Evolutionary conservation across 1,140 invertebrate species (phyloP).

Genomic region (Formica selysi): DNA sequence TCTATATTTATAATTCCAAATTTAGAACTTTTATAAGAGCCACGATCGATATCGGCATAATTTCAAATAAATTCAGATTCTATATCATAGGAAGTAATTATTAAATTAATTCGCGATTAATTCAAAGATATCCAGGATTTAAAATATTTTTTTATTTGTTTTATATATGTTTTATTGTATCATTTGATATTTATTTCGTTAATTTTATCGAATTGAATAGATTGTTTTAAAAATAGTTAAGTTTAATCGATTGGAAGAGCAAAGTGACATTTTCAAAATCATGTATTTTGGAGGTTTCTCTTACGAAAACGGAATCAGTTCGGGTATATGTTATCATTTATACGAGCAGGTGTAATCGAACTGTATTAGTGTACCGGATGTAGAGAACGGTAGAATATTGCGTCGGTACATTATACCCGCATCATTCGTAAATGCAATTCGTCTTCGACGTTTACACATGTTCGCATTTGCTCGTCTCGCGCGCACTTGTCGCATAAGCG

Average conservation of each 20-base stretch:
- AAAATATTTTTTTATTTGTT: neutral
- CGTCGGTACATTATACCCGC: constrained; percentile 52
- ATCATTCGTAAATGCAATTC: constrained; percentile 36
- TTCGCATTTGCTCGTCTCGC: constrained; percentile 37
- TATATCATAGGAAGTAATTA: neutral
- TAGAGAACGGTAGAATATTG: constrained; percentile 44
- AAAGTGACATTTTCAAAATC: neutral
- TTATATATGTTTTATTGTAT: neutral
- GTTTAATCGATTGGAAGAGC: neutral
- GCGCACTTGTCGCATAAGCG: neutral
- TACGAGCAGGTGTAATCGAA: constrained; percentile 65
- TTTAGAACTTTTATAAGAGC: neutral
- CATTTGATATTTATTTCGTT: neutral
- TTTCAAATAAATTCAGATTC: constrained; percentile 9
- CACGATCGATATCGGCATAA: neutral
- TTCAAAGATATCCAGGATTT: neutral
- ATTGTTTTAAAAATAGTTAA: neutral
- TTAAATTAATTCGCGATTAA: constrained; percentile 5
- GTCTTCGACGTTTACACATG: constrained; percentile 58
- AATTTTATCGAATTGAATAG: neutral
- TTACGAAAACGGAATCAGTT: constrained; percentile 1
- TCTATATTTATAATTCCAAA: constrained; percentile 14
- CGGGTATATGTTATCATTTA: neutral
- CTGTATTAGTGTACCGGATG: constrained; percentile 56
- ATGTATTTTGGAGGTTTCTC: neutral